Evolutionary conservation across 2,797 vertebrate species (phyloP), one percentile per base, ranked within the genome.

Genomic region (Centroberyx gerrardi): DNA sequence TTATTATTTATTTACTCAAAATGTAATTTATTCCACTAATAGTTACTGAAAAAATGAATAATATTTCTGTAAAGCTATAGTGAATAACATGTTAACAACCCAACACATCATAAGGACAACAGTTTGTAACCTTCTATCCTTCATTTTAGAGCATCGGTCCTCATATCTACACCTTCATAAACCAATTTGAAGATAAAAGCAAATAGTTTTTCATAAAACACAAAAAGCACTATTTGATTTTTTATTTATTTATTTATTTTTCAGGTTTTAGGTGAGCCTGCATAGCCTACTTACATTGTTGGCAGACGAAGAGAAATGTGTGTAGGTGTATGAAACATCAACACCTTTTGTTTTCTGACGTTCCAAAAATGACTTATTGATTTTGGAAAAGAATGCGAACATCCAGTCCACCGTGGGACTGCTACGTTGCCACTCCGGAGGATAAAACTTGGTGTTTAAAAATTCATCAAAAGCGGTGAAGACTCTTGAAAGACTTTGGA

Each of bases 271-370:
- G 10, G 60, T 9, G 14, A 17, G 29, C 55, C 29, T 22, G 8
- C n/a, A 52, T 33, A n/a, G n/a, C n/a, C n/a, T n/a, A 8, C 38
- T 27, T 28, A 15, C 40, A 60, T 60, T 22, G 60, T 15, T 67
- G 15, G 22, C 40, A 64, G 29, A 49, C 15, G 51, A 66, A 63
- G 54, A 64, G 40, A 51, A 53, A 31, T 51, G 51, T 55, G 36
- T 17, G 76, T 63, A 72, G 58, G 68, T 63, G 68, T 70, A 27
- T 78, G 63, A 62, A 56, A 62, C 38, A 78, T 61, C 38, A 48
- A 49, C 59, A 72, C 17, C 58, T 56, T 74, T 68, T 67, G 51
- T 59, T 68, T 73, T 55, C 48, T 59, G 15, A 58, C 3, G 18
- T 27, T 65, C 55, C 59, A 22, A 72, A 78, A 71, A 48, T 63